A percentile compares a stretch with the other conserved stretches of the same genome.
phyloP scores from a whole-genome alignment of 2,888 invertebrate species.

The Anthoptus insignis region DNA sequence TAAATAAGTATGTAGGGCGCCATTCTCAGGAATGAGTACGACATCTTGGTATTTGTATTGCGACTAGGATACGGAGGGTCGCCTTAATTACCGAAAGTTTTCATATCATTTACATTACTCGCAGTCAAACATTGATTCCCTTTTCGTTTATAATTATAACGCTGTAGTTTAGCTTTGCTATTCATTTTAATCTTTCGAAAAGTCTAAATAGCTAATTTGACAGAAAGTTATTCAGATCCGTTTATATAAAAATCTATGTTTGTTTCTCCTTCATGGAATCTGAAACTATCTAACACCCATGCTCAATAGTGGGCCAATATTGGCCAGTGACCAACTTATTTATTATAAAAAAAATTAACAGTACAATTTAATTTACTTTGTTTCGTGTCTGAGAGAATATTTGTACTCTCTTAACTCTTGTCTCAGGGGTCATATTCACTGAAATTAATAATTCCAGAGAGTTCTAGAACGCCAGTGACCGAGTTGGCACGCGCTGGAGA shows the following conservation, averaged over 20 bases:
- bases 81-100: constrained; percentile 33
- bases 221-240: too few relatives aligned
- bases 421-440: constrained; percentile 9
- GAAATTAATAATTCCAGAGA: constrained; percentile 29
- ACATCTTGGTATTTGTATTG: constrained; percentile 50
- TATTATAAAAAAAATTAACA: too few relatives aligned
- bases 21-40: constrained; percentile 49
- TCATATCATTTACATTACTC: constrained; percentile 28
- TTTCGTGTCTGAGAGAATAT: neutral
- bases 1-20: constrained; percentile 53
- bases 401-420: neutral
- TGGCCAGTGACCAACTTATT: too few relatives aligned
- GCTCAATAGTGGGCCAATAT: too few relatives aligned
- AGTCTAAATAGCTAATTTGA: too few relatives aligned
- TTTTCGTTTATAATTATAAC: neutral
- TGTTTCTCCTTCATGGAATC: too few relatives aligned
- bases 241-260: too few relatives aligned
- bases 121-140: constrained; percentile 18
- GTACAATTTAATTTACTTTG: too few relatives aligned
- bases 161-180: too few relatives aligned
- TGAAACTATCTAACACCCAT: too few relatives aligned
- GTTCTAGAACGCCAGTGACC: constrained; percentile 17
- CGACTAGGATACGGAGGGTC: constrained; percentile 22
- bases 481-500: constrained; percentile 25
- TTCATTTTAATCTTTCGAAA: too few relatives aligned